Conservation (phyloP, 2,113 vertebrate species). For the Corythaixoides concolor region DNA sequence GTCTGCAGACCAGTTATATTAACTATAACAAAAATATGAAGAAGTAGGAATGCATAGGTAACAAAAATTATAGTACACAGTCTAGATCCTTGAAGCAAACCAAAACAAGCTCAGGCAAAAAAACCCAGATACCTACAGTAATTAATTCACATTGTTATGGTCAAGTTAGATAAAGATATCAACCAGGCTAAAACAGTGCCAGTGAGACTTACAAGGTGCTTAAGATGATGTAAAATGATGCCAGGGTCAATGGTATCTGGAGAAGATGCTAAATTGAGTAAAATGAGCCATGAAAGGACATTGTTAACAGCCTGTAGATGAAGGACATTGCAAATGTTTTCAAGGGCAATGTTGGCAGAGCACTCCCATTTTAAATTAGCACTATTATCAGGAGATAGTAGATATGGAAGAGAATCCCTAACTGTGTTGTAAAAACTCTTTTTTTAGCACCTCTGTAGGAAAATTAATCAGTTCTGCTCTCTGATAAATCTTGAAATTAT, state of each 20-base stretch:
- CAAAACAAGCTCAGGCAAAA: background rate
- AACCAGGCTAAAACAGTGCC: background rate
- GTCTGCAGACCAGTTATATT: too few relatives aligned
- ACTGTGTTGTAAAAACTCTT: background rate
- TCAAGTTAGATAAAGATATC: conserved; percentile 8
- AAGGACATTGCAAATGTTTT: conserved; percentile 12
- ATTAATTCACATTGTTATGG: background rate
- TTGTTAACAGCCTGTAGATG: conserved; percentile 30
- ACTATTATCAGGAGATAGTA: background rate
- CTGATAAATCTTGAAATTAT: background rate
- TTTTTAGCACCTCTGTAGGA: background rate
- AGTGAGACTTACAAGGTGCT: background rate
- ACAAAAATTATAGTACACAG: background rate
- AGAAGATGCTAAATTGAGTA: conserved; percentile 38
- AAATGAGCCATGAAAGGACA: conserved; percentile 63
- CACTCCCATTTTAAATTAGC: conserved; percentile 5
- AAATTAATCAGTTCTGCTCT: background rate
- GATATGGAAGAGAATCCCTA: background rate
- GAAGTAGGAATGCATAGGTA: background rate
- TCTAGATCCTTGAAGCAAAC: background rate
- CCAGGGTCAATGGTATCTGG: conserved; percentile 21
- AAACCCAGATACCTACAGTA: background rate
- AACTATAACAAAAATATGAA: background rate
- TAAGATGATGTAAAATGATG: conserved; percentile 27
- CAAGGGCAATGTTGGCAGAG: conserved; percentile 8